A percentile compares a stretch with the other conserved stretches of the same genome.
Evolutionary conservation across 2,888 invertebrate species (phyloP).

Genomic region (Saturnia pavonia): DNA sequence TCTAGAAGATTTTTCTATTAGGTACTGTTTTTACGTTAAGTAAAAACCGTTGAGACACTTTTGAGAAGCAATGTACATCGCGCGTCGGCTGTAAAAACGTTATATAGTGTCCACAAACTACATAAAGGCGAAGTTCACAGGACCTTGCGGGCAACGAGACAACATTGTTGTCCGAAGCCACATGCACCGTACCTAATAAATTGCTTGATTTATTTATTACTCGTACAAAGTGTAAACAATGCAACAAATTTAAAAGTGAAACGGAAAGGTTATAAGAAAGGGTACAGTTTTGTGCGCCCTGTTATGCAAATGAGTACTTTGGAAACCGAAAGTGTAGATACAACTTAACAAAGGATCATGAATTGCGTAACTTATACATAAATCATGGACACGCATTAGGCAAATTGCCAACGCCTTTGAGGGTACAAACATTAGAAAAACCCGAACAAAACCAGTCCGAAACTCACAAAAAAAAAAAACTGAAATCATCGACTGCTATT

Average conservation of each 20-base stretch:
- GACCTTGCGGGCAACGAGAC: conserved; percentile 38
- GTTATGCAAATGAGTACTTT: conserved; percentile 79
- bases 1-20: neutral
- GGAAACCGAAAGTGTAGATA: conserved; percentile 74
- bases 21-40: neutral
- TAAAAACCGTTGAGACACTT: neutral
- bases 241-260: conserved; percentile 74
- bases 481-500: conserved; percentile 55
- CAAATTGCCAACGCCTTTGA: conserved; percentile 63
- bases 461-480: conserved; percentile 58
- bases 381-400: conserved; percentile 77
- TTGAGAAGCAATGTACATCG: neutral
- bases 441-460: conserved; percentile 54
- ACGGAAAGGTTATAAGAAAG: conserved; percentile 72
- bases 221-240: conserved; percentile 75
- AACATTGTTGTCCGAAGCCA: conserved; percentile 62
- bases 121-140: conserved; percentile 38
- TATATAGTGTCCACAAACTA: conserved; percentile 10
- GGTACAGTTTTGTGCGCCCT: conserved; percentile 71
- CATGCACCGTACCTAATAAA: conserved; percentile 68
- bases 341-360: conserved; percentile 52
- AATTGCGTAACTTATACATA: conserved; percentile 73
- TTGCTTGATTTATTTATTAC: conserved; percentile 79
- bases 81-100: neutral
- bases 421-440: conserved; percentile 47